phyloP scores from a whole-genome alignment of 2,113 vertebrate genomes.

The Cyprinus carpio region DNA sequence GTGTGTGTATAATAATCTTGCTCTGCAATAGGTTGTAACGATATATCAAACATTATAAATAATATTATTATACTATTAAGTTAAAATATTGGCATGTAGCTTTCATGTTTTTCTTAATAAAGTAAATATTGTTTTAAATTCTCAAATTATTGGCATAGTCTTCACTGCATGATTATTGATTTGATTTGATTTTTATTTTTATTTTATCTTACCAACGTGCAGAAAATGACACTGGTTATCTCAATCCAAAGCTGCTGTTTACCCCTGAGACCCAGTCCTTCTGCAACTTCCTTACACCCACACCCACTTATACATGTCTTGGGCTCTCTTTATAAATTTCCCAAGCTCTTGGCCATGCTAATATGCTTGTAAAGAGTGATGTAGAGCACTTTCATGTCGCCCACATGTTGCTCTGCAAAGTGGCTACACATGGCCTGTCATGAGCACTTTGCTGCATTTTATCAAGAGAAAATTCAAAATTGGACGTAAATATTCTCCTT shows the following conservation, averaged over 20 bases:
- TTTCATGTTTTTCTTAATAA: too few species aligned
- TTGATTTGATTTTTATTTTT: not conserved
- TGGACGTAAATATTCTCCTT: not conserved
- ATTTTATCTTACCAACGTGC: not conserved
- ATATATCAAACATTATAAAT: not conserved
- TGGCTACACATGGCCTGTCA: slow-evolving; percentile 8
- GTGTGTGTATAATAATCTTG: not conserved
- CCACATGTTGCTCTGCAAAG: not conserved
- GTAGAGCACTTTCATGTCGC: not conserved
- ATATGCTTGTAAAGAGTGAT: slow-evolving; percentile 2
- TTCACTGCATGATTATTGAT: too few species aligned
- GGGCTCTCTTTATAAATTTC: not conserved
- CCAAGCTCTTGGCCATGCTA: slow-evolving; percentile 14
- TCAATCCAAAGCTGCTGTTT: not conserved
- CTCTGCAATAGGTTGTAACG: not conserved
- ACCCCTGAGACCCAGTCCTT: not conserved
- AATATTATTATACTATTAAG: too few species aligned
- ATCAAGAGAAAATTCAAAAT: not conserved
- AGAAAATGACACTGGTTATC: not conserved
- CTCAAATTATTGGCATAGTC: too few species aligned
- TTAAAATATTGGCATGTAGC: too few species aligned
- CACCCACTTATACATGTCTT: not conserved
- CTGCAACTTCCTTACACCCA: slow-evolving; percentile 26
- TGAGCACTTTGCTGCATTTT: not conserved
- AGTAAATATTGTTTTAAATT: too few species aligned